Conservation (phyloP, 2,797 vertebrate species). For the Rhabdophis nuchalis region DNA sequence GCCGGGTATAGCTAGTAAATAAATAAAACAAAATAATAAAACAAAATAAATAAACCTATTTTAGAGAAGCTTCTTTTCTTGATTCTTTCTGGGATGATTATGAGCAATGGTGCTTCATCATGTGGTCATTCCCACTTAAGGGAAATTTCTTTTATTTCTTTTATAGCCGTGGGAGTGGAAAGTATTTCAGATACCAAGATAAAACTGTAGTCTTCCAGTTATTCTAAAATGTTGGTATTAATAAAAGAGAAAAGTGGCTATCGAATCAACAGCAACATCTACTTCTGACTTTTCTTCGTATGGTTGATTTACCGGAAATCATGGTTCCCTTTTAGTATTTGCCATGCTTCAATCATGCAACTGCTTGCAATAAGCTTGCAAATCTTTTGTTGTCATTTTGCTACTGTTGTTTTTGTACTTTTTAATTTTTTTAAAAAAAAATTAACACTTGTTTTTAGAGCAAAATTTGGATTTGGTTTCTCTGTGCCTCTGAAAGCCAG, state of each 20-base stretch:
- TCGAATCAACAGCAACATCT: not conserved
- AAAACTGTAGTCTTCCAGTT: not conserved
- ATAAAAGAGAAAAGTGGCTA: not conserved
- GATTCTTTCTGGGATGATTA: not conserved
- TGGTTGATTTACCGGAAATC: not conserved
- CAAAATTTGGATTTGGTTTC: not conserved
- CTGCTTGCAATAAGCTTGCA: not conserved
- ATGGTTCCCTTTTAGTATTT: not conserved
- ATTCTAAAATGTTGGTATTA: not conserved
- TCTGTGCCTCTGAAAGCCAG: slow-evolving; percentile 53
- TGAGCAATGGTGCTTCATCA: not conserved
- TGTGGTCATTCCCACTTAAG: not conserved
- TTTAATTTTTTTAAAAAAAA: not conserved
- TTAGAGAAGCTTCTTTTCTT: not conserved
- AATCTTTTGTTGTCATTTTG: too few relatives aligned
- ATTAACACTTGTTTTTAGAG: not conserved
- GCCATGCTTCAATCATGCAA: not conserved
- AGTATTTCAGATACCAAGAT: not conserved
- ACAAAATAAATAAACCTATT: too few relatives aligned
- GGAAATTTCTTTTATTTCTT: not conserved
- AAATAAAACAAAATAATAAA: too few relatives aligned
- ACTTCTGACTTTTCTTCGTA: not conserved
- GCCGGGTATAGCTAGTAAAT: too few relatives aligned
- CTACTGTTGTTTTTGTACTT: not conserved
- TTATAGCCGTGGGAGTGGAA: not conserved